These are phyloP conservation scores for Lepus europaeus DNA, from an alignment of 2,113 vertebrate species.

Conservation along the genomic window DNA sequence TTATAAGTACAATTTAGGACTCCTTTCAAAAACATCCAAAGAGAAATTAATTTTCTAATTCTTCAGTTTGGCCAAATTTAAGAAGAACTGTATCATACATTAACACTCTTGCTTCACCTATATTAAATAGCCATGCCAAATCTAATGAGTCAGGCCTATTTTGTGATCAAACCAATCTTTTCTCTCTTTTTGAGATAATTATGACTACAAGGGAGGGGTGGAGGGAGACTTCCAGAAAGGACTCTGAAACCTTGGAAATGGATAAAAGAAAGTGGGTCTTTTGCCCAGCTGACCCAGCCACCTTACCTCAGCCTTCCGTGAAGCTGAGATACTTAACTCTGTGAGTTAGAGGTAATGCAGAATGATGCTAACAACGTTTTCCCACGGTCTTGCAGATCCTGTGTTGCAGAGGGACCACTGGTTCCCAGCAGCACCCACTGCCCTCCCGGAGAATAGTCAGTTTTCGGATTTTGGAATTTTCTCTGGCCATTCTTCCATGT, in stretches of 20 bases:
- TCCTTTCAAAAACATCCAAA: constrained; percentile 20
- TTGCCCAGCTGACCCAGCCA: neutral
- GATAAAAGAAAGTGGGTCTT: neutral
- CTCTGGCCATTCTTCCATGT: neutral
- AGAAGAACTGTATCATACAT: neutral
- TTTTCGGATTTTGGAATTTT: constrained; percentile 22
- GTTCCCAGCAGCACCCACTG: neutral
- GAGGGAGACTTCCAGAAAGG: neutral
- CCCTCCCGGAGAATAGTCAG: neutral
- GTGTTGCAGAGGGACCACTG: too few species aligned
- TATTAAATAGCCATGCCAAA: neutral
- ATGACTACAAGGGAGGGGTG: neutral
- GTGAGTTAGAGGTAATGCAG: neutral
- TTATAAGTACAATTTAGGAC: neutral
- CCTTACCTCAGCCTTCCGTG: neutral
- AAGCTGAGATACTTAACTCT: neutral
- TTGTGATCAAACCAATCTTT: neutral
- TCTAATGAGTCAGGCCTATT: neutral
- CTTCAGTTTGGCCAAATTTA: constrained; percentile 45
- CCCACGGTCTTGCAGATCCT: neutral
- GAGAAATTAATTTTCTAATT: constrained; percentile 27
- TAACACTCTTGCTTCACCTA: neutral
- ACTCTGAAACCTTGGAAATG: neutral
- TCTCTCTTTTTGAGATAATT: neutral
- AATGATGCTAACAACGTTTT: neutral